Percentiles rank a stretch among this genome's conserved stretches.
Evolutionary conservation across 2,113 vertebrate species (phyloP).

Genomic region (Perognathus longimembris): DNA sequence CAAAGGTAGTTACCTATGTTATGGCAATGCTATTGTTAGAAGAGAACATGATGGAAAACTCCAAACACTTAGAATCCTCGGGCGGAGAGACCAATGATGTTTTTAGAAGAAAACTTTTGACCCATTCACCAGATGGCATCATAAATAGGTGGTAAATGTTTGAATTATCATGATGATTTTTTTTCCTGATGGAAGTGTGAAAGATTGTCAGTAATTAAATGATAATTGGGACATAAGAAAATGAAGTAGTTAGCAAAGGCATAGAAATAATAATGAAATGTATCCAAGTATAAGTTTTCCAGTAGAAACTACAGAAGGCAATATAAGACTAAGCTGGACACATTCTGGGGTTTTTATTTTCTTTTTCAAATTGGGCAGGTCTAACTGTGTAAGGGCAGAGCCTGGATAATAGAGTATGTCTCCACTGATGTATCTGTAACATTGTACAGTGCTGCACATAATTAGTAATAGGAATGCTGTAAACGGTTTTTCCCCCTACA

Average conservation of each 20-base stretch:
- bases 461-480: slow-evolving; percentile 62
- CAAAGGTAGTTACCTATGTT: not conserved
- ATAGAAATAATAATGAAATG: not conserved
- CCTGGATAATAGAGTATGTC: not conserved
- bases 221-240: not conserved
- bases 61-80: not conserved
- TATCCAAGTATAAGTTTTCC: not conserved
- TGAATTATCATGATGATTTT: not conserved
- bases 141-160: slow-evolving; percentile 26
- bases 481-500: not conserved
- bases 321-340: slow-evolving; percentile 10
- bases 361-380: not conserved
- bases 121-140: not conserved
- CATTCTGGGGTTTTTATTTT: not conserved
- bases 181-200: not conserved
- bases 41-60: not conserved
- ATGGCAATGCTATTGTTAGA: not conserved
- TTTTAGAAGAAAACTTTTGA: not conserved
- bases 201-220: not conserved
- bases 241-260: slow-evolving; percentile 11
- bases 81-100: not conserved
- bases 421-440: slow-evolving; percentile 24
- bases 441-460: slow-evolving; percentile 47
- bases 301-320: not conserved
- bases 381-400: not conserved